Percentiles rank a stretch among this genome's conserved stretches.
Conservation (phyloP, 2,113 vertebrate genomes). For the Percina caprodes region DNA sequence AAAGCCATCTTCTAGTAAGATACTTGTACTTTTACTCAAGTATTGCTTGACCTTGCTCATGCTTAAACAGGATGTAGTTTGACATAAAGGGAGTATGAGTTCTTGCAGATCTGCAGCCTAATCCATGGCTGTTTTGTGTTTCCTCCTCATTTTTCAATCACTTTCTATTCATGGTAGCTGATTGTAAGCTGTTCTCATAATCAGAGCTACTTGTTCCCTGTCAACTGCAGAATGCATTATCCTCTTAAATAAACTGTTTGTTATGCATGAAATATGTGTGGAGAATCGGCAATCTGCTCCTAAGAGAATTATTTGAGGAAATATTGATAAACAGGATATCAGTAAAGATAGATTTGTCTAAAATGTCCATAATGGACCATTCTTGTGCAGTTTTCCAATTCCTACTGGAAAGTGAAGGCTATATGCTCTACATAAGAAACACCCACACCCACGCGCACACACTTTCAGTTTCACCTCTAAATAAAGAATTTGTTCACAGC, state of each 20-base stretch:
- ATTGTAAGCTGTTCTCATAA: neutral
- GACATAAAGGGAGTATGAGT: neutral
- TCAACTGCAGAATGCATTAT: neutral
- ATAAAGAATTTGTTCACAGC: neutral
- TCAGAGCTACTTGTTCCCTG: neutral
- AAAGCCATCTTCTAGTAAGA: too few species aligned
- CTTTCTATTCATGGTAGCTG: neutral
- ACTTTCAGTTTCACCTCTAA: neutral
- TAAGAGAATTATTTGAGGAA: constrained; percentile 4
- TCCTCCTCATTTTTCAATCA: neutral
- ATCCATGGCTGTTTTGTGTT: neutral
- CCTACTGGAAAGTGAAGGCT: neutral
- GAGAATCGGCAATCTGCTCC: neutral
- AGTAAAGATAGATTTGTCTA: neutral
- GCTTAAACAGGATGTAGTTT: neutral
- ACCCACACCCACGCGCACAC: too few species aligned
- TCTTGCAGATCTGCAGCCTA: neutral
- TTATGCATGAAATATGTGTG: neutral
- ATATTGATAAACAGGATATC: constrained; percentile 7
- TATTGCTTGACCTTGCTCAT: too few species aligned
- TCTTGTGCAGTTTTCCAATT: neutral
- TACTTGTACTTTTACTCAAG: too few species aligned
- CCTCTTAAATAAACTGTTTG: neutral
- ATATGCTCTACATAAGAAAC: neutral
- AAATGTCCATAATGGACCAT: neutral